phyloP scores from a whole-genome alignment of 2,797 vertebrate genomes.

The Sylvilagus floridanus region DNA sequence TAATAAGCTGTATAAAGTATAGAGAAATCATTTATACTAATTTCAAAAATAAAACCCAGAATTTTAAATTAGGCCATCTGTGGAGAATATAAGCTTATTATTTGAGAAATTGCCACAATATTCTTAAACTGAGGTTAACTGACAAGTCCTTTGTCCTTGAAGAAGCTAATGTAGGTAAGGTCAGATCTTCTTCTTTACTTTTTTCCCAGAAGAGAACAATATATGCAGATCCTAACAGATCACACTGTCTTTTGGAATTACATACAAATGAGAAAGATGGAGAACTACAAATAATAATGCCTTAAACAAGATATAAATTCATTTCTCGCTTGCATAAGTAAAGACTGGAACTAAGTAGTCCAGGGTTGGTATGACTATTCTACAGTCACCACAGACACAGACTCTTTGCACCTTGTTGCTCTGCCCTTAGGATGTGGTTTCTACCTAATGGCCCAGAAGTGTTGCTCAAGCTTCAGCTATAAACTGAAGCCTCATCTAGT shows the following conservation, averaged over 20 bases:
- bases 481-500: not conserved
- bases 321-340: constrained; percentile 33
- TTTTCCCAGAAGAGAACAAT: constrained; percentile 31
- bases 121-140: constrained; percentile 31
- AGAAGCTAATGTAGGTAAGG: constrained; percentile 14
- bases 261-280: constrained; percentile 22
- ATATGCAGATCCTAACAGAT: not conserved
- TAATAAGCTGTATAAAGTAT: constrained; percentile 53
- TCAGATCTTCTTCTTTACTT: constrained; percentile 43
- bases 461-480: not conserved
- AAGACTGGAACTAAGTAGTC: not conserved
- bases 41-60: constrained; percentile 56
- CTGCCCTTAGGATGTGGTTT: not conserved
- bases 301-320: constrained; percentile 35
- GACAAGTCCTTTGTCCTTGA: not conserved
- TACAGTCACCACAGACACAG: not conserved
- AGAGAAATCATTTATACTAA: constrained; percentile 44
- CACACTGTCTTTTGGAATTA: constrained; percentile 14
- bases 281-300: not conserved
- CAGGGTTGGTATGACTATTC: not conserved
- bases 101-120: constrained; percentile 36
- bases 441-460: not conserved
- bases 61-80: constrained; percentile 39
- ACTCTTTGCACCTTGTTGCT: not conserved
- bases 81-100: constrained; percentile 19